Base-by-base conservation (phyloP, 2,888 invertebrate species). In the Rosalia funebris region DNA sequence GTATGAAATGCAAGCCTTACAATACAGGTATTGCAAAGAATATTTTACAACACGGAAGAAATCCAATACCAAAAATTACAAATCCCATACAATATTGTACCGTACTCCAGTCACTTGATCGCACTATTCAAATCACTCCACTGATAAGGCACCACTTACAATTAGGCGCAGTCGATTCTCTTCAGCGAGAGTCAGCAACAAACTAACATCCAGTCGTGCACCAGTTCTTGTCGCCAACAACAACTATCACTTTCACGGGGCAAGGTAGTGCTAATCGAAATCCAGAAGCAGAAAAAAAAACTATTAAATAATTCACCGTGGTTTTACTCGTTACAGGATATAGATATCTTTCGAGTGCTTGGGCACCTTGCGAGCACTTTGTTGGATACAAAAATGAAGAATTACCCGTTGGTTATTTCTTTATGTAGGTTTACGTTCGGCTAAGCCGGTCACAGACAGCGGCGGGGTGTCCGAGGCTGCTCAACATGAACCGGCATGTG, bases 231-330 rank as follows among this genome's bases (percentile, higher is more conserved):
- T 25, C 15, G 11, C 34, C n/a, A 47, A 11, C 17, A 19, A 19
- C 19, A 50, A 50, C 50, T 50, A 50, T 50, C 50, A 50, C 50
- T 50, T 50, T 50, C 50, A 39, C 50, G 39, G 39, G 50, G 37
- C 50, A 50, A 50, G 50, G 37, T 19, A 25, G 39, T 39, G 20
- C 3, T 36, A 48, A 39, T 50, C 39, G 50, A 50, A 50, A 50
- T 50, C 50, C 66, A 66, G 16, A 20, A 16, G 25, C 31, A 47
- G 11, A n/a, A 10, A 34, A 52, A n/a, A 44, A 59, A 42, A 54
- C 34, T 50, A 34, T 57, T 62, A 48, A 50, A 62, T 62, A 62
- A 65, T 58, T 62, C 61, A 44, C 20, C 46, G 47, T 61, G 36
- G 14, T 19, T 48, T n/a, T 16, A 16, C 37, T 39, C n/a, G 39